Evolutionary conservation across 2,797 vertebrate species (phyloP), one percentile per base, ranked within the genome.

Genomic region (Typhlichthys subterraneus): DNA sequence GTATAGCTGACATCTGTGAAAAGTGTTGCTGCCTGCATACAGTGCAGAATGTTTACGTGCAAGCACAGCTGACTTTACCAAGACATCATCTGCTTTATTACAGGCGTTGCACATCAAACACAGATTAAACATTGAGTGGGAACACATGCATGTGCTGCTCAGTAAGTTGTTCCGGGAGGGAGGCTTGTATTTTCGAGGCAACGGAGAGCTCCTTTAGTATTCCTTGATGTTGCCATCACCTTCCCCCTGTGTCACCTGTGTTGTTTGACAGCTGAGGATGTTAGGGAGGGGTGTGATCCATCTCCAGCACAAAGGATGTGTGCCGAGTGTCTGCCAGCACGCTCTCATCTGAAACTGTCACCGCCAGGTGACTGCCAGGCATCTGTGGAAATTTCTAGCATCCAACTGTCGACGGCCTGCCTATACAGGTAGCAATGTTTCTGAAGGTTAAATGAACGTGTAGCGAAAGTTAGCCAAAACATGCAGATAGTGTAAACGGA

Each of bases 181-280:
- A 23, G 23, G 23, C 23, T 23, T 23, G 23, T 23, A 23, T 23
- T 23, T 23, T 23, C 23, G 3, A 23, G 23, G 23, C 23, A 3
- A 23, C 23, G 23, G 19, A 23, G 23, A 23, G 2, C 23, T 23
- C 23, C 3, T 23, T 23, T 23, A 23, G 23, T 23, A 23, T 23
- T 23, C 23, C 23, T 29, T 31, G 12, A 55, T 47, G 49, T 23
- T 29, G 23, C 11, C 13, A n/a, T 52, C 33, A 38, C 47, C 38
- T 50, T 63, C 14, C 13, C 38, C 45, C 59, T 50, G 42, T 17
- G 50, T 73, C 64, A 50, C 11, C 19, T 2, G 5, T 42, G 0
- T 12, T 48, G 15, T 29, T 38, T 13, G 50, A 55, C 70, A 67
- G 63, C 55, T 61, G 65, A 65, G 13, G 8, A 33, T 50, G 61